Base-by-base conservation (phyloP, 2,113 vertebrate genomes). In the Catharus bicknelli region DNA sequence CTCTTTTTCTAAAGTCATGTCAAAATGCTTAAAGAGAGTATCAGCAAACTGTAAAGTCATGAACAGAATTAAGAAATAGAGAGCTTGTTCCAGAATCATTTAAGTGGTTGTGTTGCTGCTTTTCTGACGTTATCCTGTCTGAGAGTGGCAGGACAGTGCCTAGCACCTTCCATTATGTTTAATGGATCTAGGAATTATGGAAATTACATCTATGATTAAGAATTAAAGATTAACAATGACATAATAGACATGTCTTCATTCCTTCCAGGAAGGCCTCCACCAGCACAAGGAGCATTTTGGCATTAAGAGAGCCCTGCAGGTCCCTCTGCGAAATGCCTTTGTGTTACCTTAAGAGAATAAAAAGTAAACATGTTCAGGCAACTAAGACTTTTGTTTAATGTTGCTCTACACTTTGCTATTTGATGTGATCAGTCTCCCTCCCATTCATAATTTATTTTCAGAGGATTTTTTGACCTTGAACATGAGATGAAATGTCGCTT, bases 391-490 rank as follows among this genome's bases (percentile, higher is more conserved):
- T 32, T 34, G 8, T 81, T 93, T 90, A 43, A 21, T 69, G 34
- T 70, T 70, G 19, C n/a, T 78, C 34, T 83, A 19, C 16, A 29
- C 32, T 93, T 88, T 77, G 19, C 58, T 66, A 32, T 68, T 82
- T 88, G 59, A 22, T 17, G 27, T 76, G 47, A 58, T 87, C 69
- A 36, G 32, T 72, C 42, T 95, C 38, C 83, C 36, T 94, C 38
- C 23, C 25, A 78, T 53, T 91, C 74, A 91, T 89, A 80, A 88
- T 86, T 94, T 96, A 85, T 94, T 95, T 97, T 95, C 74, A 73
- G 88, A 94, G 42, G 38, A 47, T 95, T 94, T 95, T 86, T 55
- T 96, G 86, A 97, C 92, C 93, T 96, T 96, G 92, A 96, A 90
- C 48, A 67, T 88, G 69, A 93, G 80, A 90, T 77, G 53, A 94